Base-by-base conservation (phyloP, 2,113 vertebrate species). In the Antidorcas marsupialis region DNA sequence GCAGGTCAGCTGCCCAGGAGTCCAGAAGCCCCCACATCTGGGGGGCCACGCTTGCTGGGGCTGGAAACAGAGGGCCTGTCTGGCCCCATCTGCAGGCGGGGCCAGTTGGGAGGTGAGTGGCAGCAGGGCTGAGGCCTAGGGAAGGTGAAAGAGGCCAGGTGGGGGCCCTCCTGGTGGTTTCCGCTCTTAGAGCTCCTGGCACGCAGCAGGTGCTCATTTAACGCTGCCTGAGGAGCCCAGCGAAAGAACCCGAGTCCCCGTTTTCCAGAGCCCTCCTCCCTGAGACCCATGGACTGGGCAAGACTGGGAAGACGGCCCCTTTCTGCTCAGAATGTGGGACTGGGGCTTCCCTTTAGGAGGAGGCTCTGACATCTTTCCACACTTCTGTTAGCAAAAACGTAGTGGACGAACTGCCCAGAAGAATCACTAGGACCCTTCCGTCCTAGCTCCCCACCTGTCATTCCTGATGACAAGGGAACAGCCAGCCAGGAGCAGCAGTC, bases 361-460 rank as follows among this genome's bases (percentile, higher is more conserved):
- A 15, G 55, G n/a, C 6, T 0, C 21, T 33, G 91, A 71, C 10
- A 28, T 91, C 93, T 93, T 97, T 93, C 96, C 71, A 36, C 1
- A 16, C 57, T 60, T 59, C 95, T 62, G 2, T 96, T 96, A 96
- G 74, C 33, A 33, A 84, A 98, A 94, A 91, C 11, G 13, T 76
- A 84, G 53, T 74, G 94, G 59, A 43, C 76, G 47, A 94, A 87
- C 87, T 91, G 87, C 43, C 88, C 82, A 43, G 89, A 94, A 60
- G 39, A 19, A 33, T 60, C 91, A 60, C 45, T 57, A 71, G 96
- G 89, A 96, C 47, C 21, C 50, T 52, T 25, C 83, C 14, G 1
- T 6, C 1, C 0, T 89, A n/a, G 67, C 2, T 53, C 52, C 33
- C 81, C 12, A 0, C 52, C 78, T 7, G 1, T 2, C 76, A 89